Evolutionary conservation across 2,888 invertebrate species (phyloP).

Genomic region (Sussaba pulchella): DNA sequence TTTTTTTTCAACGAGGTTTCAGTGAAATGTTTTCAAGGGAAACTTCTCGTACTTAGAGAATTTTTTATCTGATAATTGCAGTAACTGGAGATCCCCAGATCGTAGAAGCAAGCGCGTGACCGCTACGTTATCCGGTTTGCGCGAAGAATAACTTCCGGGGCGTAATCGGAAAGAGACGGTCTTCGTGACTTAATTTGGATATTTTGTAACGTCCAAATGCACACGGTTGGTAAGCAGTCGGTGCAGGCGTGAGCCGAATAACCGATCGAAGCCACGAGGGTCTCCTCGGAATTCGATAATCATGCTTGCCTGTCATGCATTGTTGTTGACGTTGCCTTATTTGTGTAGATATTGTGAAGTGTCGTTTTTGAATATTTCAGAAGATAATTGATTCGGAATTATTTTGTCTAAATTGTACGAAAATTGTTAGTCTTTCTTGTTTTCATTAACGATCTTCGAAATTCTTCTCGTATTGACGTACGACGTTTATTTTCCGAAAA

Average conservation of each 20-base stretch:
- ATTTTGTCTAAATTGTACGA: too few relatives aligned
- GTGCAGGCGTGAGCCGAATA: conserved; percentile 58
- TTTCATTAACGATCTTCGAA: too few relatives aligned
- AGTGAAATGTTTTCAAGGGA: not conserved
- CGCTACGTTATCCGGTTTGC: conserved; percentile 54
- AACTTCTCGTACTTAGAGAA: not conserved
- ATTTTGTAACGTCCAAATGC: conserved; percentile 36
- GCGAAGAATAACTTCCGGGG: conserved; percentile 50
- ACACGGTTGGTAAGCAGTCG: conserved; percentile 10
- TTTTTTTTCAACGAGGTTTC: too few relatives aligned
- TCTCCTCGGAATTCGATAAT: conserved; percentile 59
- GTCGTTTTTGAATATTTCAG: too few relatives aligned
- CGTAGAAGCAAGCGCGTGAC: conserved; percentile 39
- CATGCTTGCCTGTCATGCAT: conserved; percentile 18
- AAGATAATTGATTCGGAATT: too few relatives aligned
- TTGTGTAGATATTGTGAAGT: not conserved
- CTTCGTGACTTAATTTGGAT: conserved; percentile 56
- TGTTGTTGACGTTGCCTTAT: conserved; percentile 25
- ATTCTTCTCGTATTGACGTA: too few relatives aligned
- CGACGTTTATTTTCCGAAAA: too few relatives aligned
- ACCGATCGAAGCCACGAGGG: conserved; percentile 41
- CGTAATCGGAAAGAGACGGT: conserved; percentile 34
- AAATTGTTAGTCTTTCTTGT: too few relatives aligned
- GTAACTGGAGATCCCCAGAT: conserved; percentile 44
- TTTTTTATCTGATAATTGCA: conserved; percentile 1